Evolutionary conservation across 2,797 vertebrate genomes (phyloP).

Genomic region (Cercopithecus diana): DNA sequence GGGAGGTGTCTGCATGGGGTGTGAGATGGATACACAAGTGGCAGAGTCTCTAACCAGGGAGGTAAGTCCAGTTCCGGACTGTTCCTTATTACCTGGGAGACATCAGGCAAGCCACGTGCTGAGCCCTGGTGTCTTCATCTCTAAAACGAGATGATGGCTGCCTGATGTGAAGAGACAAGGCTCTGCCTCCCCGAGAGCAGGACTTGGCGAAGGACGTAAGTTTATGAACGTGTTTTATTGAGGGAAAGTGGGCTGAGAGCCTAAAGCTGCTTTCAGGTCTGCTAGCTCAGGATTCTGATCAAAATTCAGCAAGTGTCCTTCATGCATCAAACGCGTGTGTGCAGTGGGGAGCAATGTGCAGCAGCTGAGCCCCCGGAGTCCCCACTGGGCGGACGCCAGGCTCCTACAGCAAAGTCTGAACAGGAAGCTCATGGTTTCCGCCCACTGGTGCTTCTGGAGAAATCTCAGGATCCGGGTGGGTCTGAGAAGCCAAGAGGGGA

Average conservation of each 20-base stretch:
- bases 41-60: not conserved
- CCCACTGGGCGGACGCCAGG: rapidly evolving
- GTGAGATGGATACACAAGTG: too few relatives aligned
- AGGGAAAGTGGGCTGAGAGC: not conserved
- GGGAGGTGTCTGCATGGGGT: too few relatives aligned
- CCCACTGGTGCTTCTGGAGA: not conserved
- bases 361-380: too few relatives aligned
- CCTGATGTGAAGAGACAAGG: not conserved
- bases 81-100: not conserved
- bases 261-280: not conserved
- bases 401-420: not conserved
- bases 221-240: not conserved
- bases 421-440: too few relatives aligned
- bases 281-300: not conserved
- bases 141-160: not conserved
- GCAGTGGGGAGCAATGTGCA: not conserved
- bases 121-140: not conserved
- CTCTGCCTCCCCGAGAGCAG: not conserved
- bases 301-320: too few relatives aligned
- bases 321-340: too few relatives aligned
- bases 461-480: not conserved
- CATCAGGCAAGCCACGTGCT: not conserved
- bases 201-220: not conserved
- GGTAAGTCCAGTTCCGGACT: too few relatives aligned
- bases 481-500: too few relatives aligned